Evolutionary conservation across 1,140 invertebrate genomes (phyloP), one percentile per base, ranked within the genome.

Genomic region (Popillia japonica): DNA sequence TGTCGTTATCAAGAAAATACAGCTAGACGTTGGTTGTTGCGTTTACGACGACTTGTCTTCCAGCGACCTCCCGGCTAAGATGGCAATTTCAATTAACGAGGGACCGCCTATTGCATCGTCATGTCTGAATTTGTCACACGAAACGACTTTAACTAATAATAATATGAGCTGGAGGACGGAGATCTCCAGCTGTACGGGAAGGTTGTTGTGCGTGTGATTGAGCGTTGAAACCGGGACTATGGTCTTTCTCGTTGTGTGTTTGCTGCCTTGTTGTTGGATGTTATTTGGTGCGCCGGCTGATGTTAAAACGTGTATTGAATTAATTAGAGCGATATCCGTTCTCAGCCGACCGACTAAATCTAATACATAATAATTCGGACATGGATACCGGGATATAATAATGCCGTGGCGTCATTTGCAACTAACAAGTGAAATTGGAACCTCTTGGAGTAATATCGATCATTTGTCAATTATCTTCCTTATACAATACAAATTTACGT

Each of bases 51-150:
- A 79, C 72, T 64, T 64, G 76, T 41, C 77, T 44, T 2, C 48
- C 27, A 4, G 48, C 48, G 48, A 55, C 17, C 27, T 48, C 48
- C 48, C 48, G 61, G 61, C 61, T 68, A 68, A 79, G 78, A 81
- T 77, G 76, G 80, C 77, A 81, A 78, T 81, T 81, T 79, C 80
- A 81, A 81, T 81, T 81, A 81, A 81, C 80, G 61, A 81, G 74
- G 27, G 27, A 73, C 61, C 72, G 44, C 59, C 34, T 75, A 78
- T 77, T 77, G 76, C 68, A 78, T 10, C 42, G 72, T 79, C 76
- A 76, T 40, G 61, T 68, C 61, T 77, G 76, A 80, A 80, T 80
- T 80, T 80, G 79, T 80, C 79, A 80, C 61, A 22, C 22, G 27
- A 23, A 68, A 68, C 61, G 61, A 68, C 17, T 68, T 68, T 34